A percentile compares a stretch with the other conserved stretches of the same genome.
These are phyloP conservation scores for Drosophila ogumai DNA, from an alignment of 1,140 invertebrate genomes.

Conservation along the genomic window DNA sequence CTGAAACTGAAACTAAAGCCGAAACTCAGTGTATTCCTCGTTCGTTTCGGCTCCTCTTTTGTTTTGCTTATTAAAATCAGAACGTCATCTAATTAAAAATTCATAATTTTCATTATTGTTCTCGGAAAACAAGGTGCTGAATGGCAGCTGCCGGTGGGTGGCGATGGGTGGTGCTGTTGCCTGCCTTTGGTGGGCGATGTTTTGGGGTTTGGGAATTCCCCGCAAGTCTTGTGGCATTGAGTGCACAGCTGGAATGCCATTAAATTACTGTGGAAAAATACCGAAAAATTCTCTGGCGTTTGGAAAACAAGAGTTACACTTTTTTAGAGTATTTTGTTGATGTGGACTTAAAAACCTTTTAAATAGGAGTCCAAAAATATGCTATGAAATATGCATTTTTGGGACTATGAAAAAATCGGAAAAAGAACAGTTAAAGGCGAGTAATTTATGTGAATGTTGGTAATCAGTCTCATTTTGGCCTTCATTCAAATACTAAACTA, in stretches of 20 bases:
- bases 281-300: too few relatives aligned
- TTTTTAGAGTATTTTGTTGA: background rate
- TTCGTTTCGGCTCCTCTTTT: constrained; percentile 24
- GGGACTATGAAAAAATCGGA: too few relatives aligned
- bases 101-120: constrained; percentile 75
- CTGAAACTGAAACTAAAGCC: background rate
- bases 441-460: too few relatives aligned
- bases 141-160: constrained; percentile 21
- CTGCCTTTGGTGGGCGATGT: background rate
- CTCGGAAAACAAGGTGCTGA: constrained; percentile 57
- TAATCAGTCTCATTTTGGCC: too few relatives aligned
- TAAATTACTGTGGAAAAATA: background rate
- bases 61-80: constrained; percentile 51
- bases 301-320: background rate
- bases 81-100: constrained; percentile 79
- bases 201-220: constrained; percentile 8
- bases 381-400: too few relatives aligned
- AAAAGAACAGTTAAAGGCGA: too few relatives aligned
- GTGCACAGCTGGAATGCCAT: constrained; percentile 39
- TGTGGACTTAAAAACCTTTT: background rate
- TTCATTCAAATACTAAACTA: too few relatives aligned
- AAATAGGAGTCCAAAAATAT: background rate
- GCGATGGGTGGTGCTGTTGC: constrained; percentile 1
- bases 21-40: constrained; percentile 33
- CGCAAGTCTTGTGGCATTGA: constrained; percentile 11